Conservation (phyloP, 2,113 vertebrate species). For the Hypomesus transpacificus region DNA sequence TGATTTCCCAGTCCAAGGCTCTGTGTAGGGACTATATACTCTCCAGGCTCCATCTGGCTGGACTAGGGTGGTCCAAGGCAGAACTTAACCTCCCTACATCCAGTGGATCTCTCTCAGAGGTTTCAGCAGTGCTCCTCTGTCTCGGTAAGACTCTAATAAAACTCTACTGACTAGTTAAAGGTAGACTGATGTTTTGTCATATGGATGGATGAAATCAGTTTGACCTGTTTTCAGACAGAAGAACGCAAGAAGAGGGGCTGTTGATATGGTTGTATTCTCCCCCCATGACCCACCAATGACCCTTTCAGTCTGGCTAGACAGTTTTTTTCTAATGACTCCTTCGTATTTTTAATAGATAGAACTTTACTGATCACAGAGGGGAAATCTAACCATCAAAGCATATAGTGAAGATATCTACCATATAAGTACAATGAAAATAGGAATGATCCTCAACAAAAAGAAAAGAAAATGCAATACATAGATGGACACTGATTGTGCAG, state of each 20-base stretch:
- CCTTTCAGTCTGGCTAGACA: not conserved
- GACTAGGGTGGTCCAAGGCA: conserved; percentile 82
- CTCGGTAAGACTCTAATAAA: conserved; percentile 72
- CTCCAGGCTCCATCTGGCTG: conserved; percentile 82
- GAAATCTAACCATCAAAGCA: no score
- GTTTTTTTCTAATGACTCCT: not conserved
- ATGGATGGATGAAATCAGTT: no score
- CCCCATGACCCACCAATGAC: not conserved
- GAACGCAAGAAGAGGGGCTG: no score
- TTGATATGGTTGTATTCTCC: no score
- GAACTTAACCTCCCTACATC: conserved; percentile 72
- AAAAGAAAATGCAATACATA: no score
- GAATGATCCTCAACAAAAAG: no score
- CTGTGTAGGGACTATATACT: conserved; percentile 91
- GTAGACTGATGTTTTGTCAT: no score
- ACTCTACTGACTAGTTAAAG: not conserved
- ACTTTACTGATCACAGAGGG: no score
- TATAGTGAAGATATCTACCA: no score
- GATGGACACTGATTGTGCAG: no score
- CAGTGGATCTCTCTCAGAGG: conserved; percentile 75
- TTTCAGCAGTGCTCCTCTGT: conserved; percentile 85
- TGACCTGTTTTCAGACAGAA: no score
- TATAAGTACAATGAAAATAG: no score
- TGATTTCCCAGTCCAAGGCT: conserved; percentile 88
- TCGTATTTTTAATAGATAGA: not conserved